Evolutionary conservation across 2,113 vertebrate genomes (phyloP).

Genomic region (Danionella cerebrum): DNA sequence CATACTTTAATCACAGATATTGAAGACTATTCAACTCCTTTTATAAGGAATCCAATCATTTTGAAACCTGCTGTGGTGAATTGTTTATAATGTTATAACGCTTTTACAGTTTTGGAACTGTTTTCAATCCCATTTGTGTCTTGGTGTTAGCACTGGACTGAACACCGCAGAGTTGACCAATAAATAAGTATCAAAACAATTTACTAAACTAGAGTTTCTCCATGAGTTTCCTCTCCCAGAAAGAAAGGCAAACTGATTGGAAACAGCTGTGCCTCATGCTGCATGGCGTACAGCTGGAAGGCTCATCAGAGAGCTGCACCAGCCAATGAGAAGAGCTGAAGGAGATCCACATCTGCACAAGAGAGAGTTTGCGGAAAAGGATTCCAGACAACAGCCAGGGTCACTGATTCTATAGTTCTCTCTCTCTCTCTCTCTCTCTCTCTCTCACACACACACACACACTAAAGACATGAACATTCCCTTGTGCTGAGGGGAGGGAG

Average conservation of each 20-base stretch:
- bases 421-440: background rate
- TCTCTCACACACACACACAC: background rate
- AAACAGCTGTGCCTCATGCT: constrained; percentile 38
- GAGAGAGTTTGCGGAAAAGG: background rate
- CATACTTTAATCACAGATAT: too few relatives aligned
- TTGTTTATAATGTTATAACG: too few relatives aligned
- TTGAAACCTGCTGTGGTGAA: too few relatives aligned
- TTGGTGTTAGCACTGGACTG: too few relatives aligned
- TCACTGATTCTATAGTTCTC: background rate
- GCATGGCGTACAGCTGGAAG: constrained; percentile 37
- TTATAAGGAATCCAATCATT: too few relatives aligned
- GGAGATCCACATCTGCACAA: constrained; percentile 30
- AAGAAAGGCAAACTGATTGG: constrained; percentile 24
- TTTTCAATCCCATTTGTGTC: too few relatives aligned
- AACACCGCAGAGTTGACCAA: background rate
- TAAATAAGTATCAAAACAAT: background rate
- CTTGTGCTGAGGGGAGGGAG: constrained; percentile 9
- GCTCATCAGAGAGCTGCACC: constrained; percentile 29
- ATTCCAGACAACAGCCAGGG: background rate
- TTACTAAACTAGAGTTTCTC: background rate
- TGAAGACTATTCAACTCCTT: too few relatives aligned
- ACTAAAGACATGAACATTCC: background rate
- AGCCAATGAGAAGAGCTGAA: constrained; percentile 15
- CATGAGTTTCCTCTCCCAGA: background rate
- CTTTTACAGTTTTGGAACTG: too few relatives aligned